These are phyloP conservation scores for Cataglyphis hispanica DNA, from an alignment of 1,140 invertebrate genomes.

Conservation along the genomic window DNA sequence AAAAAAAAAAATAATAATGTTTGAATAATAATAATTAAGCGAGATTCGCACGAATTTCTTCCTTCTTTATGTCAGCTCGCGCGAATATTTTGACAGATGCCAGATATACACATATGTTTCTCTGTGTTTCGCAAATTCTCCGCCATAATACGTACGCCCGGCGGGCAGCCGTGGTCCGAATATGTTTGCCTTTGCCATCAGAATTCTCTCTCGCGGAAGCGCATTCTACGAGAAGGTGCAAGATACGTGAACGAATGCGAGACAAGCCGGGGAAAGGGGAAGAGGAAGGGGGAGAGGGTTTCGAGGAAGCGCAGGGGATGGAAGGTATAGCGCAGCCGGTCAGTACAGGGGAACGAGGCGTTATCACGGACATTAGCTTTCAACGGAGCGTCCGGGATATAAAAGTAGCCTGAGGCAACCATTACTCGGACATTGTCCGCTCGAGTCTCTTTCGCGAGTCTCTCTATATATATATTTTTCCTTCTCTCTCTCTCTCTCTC, in stretches of 20 bases:
- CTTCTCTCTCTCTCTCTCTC: constrained; percentile 45
- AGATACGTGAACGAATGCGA: constrained; percentile 61
- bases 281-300: background rate
- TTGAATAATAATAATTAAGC: background rate
- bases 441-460: constrained; percentile 69
- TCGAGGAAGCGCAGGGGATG: constrained; percentile 2
- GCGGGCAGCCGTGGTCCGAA: constrained; percentile 51
- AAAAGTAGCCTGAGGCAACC: constrained; percentile 84
- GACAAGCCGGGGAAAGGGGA: constrained; percentile 41
- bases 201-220: constrained; percentile 46
- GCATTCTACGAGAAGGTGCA: constrained; percentile 46
- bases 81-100: constrained; percentile 18
- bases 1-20: background rate
- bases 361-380: constrained; percentile 85
- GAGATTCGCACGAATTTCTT: constrained; percentile 15
- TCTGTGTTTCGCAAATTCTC: constrained; percentile 45
- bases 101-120: background rate
- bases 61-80: background rate
- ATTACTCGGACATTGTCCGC: constrained; percentile 85
- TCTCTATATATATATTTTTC: constrained; percentile 20
- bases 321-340: constrained; percentile 62
- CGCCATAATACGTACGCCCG: constrained; percentile 30
- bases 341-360: constrained; percentile 71
- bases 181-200: constrained; percentile 58
- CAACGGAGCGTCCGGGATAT: constrained; percentile 81